Evolutionary conservation across 1,140 invertebrate species (phyloP).

Genomic region (Drosophila ironensis): DNA sequence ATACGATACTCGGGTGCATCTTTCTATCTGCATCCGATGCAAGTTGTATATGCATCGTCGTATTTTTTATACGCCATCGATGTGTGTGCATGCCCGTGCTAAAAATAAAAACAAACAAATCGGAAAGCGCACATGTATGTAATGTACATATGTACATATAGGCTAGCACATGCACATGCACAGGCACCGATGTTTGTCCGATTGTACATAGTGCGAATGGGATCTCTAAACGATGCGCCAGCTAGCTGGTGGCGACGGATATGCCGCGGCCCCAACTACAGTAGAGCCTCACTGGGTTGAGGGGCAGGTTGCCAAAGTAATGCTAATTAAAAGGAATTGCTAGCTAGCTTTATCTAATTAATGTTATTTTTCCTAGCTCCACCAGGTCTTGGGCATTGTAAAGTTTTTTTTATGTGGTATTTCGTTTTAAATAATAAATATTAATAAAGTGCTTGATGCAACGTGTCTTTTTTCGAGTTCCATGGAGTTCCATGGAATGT

Average conservation of each 20-base stretch:
- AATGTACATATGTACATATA: conserved; percentile 6
- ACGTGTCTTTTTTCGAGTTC: no score
- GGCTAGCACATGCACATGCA: conserved; percentile 5
- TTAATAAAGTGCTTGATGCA: no score
- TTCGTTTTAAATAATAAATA: no score
- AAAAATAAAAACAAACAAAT: conserved; percentile 49
- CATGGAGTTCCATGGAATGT: no score
- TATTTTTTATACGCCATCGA: conserved; percentile 15
- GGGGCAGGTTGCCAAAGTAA: no score
- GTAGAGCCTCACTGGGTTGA: neutral
- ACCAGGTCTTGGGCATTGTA: no score
- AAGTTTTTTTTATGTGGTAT: no score
- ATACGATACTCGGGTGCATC: conserved; percentile 7
- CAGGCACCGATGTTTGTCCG: conserved; percentile 23
- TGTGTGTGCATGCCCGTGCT: conserved; percentile 38
- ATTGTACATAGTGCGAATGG: conserved; percentile 45
- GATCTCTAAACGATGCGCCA: conserved; percentile 46
- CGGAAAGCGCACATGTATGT: conserved; percentile 27
- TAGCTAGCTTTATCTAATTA: no score
- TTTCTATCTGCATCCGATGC: conserved; percentile 16
- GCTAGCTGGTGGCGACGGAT: conserved; percentile 49
- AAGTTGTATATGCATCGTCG: conserved; percentile 3
- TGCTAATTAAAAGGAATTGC: neutral
- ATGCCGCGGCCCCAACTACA: conserved; percentile 31
- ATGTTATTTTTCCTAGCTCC: no score